Conservation (phyloP, 2,888 invertebrate species). For the Megamerina dolium region DNA sequence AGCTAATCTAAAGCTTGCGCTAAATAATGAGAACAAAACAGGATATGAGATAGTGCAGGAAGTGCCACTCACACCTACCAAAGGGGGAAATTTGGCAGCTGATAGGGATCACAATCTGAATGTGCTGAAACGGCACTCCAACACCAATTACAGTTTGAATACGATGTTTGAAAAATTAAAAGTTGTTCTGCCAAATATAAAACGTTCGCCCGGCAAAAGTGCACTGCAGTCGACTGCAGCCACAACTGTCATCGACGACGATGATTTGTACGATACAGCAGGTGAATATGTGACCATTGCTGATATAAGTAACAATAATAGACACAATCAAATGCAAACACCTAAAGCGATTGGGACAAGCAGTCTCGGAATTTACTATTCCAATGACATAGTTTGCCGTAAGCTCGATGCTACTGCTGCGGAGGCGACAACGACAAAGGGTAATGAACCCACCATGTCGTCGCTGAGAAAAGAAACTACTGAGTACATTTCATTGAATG, state of each 20-base stretch:
- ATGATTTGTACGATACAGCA: slow-evolving; percentile 44
- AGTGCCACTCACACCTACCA: slow-evolving; percentile 22
- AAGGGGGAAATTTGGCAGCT: slow-evolving; percentile 26
- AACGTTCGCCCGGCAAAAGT: slow-evolving; percentile 55
- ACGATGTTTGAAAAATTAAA: slow-evolving; percentile 67
- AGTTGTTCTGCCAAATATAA: slow-evolving; percentile 57
- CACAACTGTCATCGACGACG: slow-evolving; percentile 49
- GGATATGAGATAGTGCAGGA: slow-evolving; percentile 22
- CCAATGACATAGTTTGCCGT: slow-evolving; percentile 62
- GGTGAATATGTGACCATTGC: slow-evolving; percentile 86
- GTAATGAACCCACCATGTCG: slow-evolving; percentile 7
- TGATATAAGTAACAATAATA: slow-evolving; percentile 69
- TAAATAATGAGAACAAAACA: slow-evolving; percentile 22
- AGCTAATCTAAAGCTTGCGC: slow-evolving; percentile 11
- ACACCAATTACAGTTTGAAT: slow-evolving; percentile 59
- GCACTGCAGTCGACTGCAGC: slow-evolving; percentile 34
- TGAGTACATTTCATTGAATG: slow-evolving; percentile 77
- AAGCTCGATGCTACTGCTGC: slow-evolving; percentile 52
- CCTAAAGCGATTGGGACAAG: slow-evolving; percentile 27
- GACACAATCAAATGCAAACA: slow-evolving; percentile 20
- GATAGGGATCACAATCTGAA: slow-evolving; percentile 44
- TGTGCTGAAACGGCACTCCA: slow-evolving; percentile 42
- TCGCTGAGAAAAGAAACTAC: slow-evolving; percentile 13
- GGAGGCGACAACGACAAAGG: slow-evolving; percentile 3
- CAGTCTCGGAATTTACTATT: slow-evolving; percentile 54